Conservation (phyloP, 2,113 vertebrate genomes). For the Pseudonaja textilis region DNA sequence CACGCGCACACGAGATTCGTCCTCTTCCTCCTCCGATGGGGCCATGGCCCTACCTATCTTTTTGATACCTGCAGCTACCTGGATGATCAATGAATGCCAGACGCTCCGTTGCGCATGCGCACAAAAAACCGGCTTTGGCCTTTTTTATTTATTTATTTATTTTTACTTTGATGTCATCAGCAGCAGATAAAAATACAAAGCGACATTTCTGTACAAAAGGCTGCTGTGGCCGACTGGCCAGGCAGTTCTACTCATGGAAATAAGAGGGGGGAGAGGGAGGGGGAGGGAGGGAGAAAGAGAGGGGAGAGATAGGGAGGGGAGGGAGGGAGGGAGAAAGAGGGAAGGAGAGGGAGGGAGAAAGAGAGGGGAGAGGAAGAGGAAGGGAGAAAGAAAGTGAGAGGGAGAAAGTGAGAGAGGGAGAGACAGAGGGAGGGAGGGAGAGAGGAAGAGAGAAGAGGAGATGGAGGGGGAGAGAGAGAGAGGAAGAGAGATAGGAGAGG, state of each 20-base stretch:
- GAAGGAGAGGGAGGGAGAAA: no score
- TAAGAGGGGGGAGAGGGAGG: no score
- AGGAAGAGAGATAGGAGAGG: no score
- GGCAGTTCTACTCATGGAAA: background rate
- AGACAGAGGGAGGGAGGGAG: rapidly evolving
- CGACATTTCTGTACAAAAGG: slow-evolving; percentile 6
- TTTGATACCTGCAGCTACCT: background rate
- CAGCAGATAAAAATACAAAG: slow-evolving; percentile 25
- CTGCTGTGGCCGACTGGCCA: background rate
- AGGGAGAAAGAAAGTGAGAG: no score
- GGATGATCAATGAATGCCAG: background rate
- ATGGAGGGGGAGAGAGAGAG: rapidly evolving
- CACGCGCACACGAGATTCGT: no score
- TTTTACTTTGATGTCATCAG: slow-evolving; percentile 12
- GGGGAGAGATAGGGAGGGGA: no score
- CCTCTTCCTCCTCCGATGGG: no score
- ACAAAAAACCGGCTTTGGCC: slow-evolving; percentile 8
- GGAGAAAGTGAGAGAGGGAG: no score
- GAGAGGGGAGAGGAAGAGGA: rapidly evolving
- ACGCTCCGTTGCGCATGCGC: background rate
- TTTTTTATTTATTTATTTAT: no score
- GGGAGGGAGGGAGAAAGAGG: no score
- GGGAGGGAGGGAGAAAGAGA: rapidly evolving
- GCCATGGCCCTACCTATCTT: background rate
- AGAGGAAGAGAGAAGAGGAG: rapidly evolving